Percentiles rank a stretch among this genome's conserved stretches.
phyloP scores from a whole-genome alignment of 2,888 invertebrate genomes.

The Trichacis sp. region DNA sequence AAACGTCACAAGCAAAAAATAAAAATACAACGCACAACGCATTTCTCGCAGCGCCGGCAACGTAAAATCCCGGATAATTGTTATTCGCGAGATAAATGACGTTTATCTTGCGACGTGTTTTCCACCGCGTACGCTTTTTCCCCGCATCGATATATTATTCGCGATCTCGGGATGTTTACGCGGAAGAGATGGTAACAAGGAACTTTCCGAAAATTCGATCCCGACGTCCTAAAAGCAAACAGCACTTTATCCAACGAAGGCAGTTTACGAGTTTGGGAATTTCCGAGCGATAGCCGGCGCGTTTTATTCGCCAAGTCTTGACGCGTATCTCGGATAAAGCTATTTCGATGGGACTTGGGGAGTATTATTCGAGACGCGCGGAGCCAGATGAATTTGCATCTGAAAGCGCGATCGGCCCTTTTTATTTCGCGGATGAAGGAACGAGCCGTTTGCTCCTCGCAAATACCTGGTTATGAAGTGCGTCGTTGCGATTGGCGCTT shows the following conservation, averaged over 20 bases:
- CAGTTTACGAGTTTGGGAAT: constrained; percentile 39
- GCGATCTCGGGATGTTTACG: not conserved
- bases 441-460: constrained; percentile 45
- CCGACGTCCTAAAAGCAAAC: constrained; percentile 39
- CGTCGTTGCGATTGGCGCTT: constrained; percentile 6
- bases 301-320: constrained; percentile 36
- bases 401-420: constrained; percentile 53
- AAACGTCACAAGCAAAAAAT: not conserved
- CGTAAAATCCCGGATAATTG: not conserved
- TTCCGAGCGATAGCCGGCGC: constrained; percentile 34
- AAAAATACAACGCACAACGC: not conserved
- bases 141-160: not conserved
- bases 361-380: constrained; percentile 26
- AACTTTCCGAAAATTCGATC: constrained; percentile 25
- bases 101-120: no score
- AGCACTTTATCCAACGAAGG: constrained; percentile 38
- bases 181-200: not conserved
- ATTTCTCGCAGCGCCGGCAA: not conserved
- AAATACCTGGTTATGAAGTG: constrained; percentile 55
- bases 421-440: constrained; percentile 46
- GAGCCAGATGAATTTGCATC: constrained; percentile 59
- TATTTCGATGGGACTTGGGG: constrained; percentile 32
- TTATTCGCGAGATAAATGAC: not conserved
- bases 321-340: constrained; percentile 44
- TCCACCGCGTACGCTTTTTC: not conserved